Base-by-base conservation (phyloP, 1,140 invertebrate species). In the Drosophila lini region DNA sequence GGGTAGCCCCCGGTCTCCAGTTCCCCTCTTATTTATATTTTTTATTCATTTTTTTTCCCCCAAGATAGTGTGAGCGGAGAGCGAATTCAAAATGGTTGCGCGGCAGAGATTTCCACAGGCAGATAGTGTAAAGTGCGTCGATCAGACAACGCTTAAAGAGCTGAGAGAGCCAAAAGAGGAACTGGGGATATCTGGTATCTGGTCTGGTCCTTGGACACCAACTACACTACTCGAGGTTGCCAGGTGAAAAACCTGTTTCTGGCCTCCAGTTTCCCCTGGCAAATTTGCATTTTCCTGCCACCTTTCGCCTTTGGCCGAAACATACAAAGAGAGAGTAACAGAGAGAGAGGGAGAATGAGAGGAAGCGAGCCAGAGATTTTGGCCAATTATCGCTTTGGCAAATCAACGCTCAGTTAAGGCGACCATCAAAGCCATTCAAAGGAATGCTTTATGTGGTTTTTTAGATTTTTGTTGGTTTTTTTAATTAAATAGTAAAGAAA, bases 101-200 rank as follows among this genome's bases (percentile, higher is more conserved):
- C 58, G 13, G 8, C 52, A n/a, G 34, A 63, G 71, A 80, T 75
- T 44, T 67, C 63, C 61, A n/a, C 15, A 36, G 36, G 57, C 36
- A 65, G 78, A 80, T 80, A 69, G 65, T 75, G 78, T 80, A 63
- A 80, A 80, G 78, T 80, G 78, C 77, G 78, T 80, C 71, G 78
- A 81, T 81, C 78, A 76, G 78, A 80, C 78, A 81, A 81, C 34
- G 15, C 48, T 32, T 34, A 8, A 11, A 28, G 50, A 42, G 31
- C 62, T 50, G 48, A 59, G 52, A 75, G 71, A 67, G 45, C 45
- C 11, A 7, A 22, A 5, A 6, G 11, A 45, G 38, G 28, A 74
- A 59, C 48, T 19, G 45, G 11, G 45, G 58, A 11, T 36, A 68
- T 69, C 65, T 69, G 45, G 47, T 53, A 55, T 55, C 52, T 55